These are phyloP conservation scores for Phalacrocorax carbo DNA, from an alignment of 2,113 vertebrate genomes.

Conservation along the genomic window DNA sequence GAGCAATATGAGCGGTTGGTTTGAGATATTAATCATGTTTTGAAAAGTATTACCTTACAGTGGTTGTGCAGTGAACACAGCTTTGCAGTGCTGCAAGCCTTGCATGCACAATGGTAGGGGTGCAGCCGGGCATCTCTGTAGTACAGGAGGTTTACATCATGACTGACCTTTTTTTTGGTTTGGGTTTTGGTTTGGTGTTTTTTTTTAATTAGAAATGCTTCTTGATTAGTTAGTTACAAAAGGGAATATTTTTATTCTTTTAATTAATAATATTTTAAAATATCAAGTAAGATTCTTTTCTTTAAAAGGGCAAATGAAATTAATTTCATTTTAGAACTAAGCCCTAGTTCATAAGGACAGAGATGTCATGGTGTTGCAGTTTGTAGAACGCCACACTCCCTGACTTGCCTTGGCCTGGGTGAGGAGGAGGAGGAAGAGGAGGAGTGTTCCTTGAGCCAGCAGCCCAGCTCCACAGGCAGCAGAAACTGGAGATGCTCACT, in stretches of 20 bases:
- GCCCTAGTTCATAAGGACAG: background rate
- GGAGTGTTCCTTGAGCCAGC: background rate
- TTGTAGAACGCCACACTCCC: background rate
- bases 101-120: background rate
- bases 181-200: background rate
- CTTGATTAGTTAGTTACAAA: background rate
- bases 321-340: background rate
- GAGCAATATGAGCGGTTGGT: background rate
- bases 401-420: background rate
- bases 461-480: background rate
- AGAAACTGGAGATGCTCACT: background rate
- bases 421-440: background rate
- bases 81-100: background rate
- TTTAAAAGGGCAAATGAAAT: background rate
- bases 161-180: background rate
- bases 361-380: accelerated
- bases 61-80: background rate
- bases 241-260: background rate
- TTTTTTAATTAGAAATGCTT: background rate
- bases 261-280: background rate
- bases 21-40: background rate
- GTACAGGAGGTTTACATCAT: background rate
- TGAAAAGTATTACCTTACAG: background rate
- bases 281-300: background rate
- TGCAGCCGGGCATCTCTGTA: background rate